Evolutionary conservation across 1,140 invertebrate genomes (phyloP).

Genomic region (Heliconius hermathena): DNA sequence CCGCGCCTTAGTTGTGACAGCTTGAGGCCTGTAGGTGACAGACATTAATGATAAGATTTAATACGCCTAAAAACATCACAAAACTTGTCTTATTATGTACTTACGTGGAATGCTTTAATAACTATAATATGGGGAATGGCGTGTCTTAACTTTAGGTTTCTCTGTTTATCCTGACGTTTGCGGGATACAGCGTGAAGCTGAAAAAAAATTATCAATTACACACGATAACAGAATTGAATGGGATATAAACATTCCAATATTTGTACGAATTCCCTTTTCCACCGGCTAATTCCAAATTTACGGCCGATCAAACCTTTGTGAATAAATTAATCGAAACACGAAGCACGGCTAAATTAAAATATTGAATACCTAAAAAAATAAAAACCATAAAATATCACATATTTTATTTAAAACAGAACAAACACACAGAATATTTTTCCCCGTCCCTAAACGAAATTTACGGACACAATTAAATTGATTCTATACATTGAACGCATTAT

Average conservation of each 20-base stretch:
- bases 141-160: no score
- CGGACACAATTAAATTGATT: neutral
- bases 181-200: no score
- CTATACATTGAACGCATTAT: neutral
- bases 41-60: constrained; percentile 7
- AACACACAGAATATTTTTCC: neutral
- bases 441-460: neutral
- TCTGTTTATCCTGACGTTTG: no score
- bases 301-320: neutral
- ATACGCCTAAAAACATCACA: neutral
- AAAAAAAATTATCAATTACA: neutral
- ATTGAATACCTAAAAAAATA: neutral
- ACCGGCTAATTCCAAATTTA: constrained; percentile 1
- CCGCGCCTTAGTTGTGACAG: constrained; percentile 10
- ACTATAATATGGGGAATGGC: no score
- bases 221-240: neutral
- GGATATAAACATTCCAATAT: neutral
- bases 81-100: neutral
- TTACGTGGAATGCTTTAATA: neutral
- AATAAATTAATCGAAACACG: constrained; percentile 8
- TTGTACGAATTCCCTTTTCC: neutral
- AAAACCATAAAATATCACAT: neutral
- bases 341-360: neutral
- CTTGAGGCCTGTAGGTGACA: constrained; percentile 2
- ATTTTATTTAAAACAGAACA: constrained; percentile 1